Evolutionary conservation across 2,888 invertebrate species (phyloP).

Genomic region (Agonopterix arenella): DNA sequence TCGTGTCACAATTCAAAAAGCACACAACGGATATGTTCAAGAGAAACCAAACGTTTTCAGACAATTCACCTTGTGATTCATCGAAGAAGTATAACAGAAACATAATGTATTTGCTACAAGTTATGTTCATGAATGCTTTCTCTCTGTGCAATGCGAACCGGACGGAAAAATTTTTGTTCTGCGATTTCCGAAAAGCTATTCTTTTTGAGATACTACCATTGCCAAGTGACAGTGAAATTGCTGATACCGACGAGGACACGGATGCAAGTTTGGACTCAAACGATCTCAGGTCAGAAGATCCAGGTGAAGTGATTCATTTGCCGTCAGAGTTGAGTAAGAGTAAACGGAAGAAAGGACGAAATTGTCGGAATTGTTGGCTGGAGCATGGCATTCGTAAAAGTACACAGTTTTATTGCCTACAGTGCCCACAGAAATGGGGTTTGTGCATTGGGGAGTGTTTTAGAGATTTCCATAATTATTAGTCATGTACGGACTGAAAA

Average conservation of each 20-base stretch:
- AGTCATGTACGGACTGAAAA: background rate
- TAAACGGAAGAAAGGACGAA: background rate
- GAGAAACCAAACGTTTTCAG: background rate
- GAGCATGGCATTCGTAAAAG: background rate
- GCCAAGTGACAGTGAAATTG: background rate
- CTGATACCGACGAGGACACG: background rate
- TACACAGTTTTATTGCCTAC: background rate
- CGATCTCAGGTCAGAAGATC: background rate
- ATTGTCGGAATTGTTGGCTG: background rate
- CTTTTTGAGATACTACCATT: background rate
- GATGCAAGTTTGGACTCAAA: background rate
- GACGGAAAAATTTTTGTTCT: background rate
- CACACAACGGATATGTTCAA: background rate
- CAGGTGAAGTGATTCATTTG: background rate
- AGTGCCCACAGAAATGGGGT: constrained; percentile 4
- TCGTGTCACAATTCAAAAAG: background rate
- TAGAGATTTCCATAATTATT: constrained; percentile 2
- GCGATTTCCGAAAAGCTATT: background rate
- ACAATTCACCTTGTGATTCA: background rate
- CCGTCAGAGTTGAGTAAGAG: background rate
- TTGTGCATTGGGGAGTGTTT: constrained; percentile 2
- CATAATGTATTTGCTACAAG: constrained; percentile 1
- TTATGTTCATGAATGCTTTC: constrained; percentile 2
- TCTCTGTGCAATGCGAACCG: background rate
- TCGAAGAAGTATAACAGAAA: constrained; percentile 1